These are phyloP conservation scores for Scalopus aquaticus DNA, from an alignment of 2,113 vertebrate genomes.

Conservation along the genomic window DNA sequence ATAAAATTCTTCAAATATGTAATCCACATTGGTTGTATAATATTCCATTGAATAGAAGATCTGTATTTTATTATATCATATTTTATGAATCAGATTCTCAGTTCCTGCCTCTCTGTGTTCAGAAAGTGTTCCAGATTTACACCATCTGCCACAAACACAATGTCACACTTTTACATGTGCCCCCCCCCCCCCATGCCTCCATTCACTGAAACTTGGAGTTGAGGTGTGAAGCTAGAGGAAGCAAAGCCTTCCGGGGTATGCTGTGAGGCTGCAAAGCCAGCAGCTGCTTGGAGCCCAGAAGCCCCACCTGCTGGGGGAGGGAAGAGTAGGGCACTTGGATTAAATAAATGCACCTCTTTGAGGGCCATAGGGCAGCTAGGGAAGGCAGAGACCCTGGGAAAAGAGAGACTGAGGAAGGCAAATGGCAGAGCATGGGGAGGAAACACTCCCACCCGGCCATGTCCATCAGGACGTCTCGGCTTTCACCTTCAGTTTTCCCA, in stretches of 20 bases:
- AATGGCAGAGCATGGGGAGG: neutral
- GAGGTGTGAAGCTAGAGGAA: neutral
- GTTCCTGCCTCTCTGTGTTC: neutral
- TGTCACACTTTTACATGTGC: neutral
- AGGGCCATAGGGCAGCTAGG: conserved; percentile 32
- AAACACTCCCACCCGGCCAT: neutral
- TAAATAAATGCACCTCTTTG: conserved; percentile 43
- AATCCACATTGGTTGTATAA: neutral
- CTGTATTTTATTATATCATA: neutral
- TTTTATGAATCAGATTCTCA: neutral
- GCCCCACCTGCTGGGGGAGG: neutral
- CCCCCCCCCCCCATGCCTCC: neutral
- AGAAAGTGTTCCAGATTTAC: neutral
- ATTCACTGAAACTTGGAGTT: fast-evolving
- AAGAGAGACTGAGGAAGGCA: conserved; percentile 28
- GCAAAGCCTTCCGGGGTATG: no score
- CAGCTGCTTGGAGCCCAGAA: conserved; percentile 31
- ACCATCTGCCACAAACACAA: neutral
- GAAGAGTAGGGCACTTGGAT: conserved; percentile 35
- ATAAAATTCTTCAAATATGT: neutral
- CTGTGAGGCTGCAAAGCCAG: conserved; percentile 23
- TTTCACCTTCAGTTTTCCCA: conserved; percentile 53
- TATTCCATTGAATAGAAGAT: neutral
- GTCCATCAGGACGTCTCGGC: conserved; percentile 63
- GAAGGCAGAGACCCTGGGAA: conserved; percentile 14